Conservation (phyloP, 1,140 invertebrate genomes). For the Drosophila arawakana region DNA sequence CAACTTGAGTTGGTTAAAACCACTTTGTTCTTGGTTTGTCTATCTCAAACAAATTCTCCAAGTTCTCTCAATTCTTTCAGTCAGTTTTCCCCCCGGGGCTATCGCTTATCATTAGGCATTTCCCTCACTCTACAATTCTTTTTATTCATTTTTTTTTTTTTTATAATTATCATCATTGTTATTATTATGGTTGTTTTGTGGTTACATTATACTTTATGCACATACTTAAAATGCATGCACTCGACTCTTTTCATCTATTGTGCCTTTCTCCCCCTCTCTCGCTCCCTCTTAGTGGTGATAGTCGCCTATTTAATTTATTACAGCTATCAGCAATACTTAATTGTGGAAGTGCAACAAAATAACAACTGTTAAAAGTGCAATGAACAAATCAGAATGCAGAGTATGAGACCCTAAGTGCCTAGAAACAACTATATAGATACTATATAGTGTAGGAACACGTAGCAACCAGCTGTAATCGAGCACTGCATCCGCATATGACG, state of each 20-base stretch:
- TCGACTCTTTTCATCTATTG: constrained; percentile 40
- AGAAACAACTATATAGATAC: constrained; percentile 34
- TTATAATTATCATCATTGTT: constrained; percentile 27
- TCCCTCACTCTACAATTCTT: neutral
- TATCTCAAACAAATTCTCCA: neutral
- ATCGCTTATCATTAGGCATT: neutral
- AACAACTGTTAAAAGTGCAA: constrained; percentile 44
- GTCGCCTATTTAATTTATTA: constrained; percentile 36
- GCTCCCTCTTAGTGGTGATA: constrained; percentile 8
- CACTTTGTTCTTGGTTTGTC: neutral
- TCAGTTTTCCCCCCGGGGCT: neutral
- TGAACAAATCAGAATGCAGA: constrained; percentile 23
- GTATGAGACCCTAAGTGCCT: neutral
- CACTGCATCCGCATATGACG: constrained; percentile 52
- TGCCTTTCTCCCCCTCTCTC: neutral
- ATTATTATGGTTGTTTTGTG: constrained; percentile 14
- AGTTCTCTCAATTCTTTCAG: constrained; percentile 1
- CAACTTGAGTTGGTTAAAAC: neutral
- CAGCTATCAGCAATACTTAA: constrained; percentile 41
- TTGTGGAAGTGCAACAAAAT: constrained; percentile 47
- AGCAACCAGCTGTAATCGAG: constrained; percentile 29
- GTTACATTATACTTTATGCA: constrained; percentile 2
- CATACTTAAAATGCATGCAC: constrained; percentile 32
- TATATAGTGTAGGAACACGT: constrained; percentile 16
- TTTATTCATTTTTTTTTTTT: constrained; percentile 3